Evolutionary conservation across 2,113 vertebrate genomes (phyloP), one percentile per base, ranked within the genome.

Genomic region (Sphyrna mokarran): DNA sequence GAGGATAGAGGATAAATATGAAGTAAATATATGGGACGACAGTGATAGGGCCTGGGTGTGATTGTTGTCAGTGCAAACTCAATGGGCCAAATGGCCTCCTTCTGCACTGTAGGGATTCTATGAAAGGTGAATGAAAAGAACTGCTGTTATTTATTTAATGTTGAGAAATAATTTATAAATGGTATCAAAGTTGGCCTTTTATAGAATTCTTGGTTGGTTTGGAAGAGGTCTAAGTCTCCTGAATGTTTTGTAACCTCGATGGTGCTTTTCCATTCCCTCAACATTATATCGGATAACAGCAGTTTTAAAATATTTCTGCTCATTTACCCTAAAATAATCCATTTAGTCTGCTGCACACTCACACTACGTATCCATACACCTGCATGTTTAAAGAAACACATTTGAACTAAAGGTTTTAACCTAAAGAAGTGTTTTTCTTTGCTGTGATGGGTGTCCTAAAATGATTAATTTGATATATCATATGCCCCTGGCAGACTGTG

Each of bases 381-480:
- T 72, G 40, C 69, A 72, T 97, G 98, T 98, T 98, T 98, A 98
- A 98, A 98, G 98, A 98, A 98, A 98, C 98, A 93, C 18, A 68
- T 90, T 98, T 98, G 98, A 98, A 97, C 96, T 97, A 98, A 97
- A 97, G 98, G 98, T 98, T 93, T 98, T 98, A 97, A 97, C 97
- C 97, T 98, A 98, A 98, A 98, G 98, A 98, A 98, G 97, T 97
- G 98, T 98, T 98, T 98, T 98, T 98, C 98, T 98, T 97, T 85
- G 54, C 98, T 98, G 97, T 98, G 98, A 98, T 98, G 97, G 97
- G 98, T 98, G 98, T 98, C 98, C 98, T 98, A 98, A 98, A 98
- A 98, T 98, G 98, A 98, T 98, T 98, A 98, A 98, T 98, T 98
- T 98, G 98, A 98, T 98, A 98, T 98, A 98, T 98, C 98, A 97